Evolutionary conservation across 2,888 invertebrate genomes (phyloP), one percentile per base, ranked within the genome.

Genomic region (Ariolimax columbianus): DNA sequence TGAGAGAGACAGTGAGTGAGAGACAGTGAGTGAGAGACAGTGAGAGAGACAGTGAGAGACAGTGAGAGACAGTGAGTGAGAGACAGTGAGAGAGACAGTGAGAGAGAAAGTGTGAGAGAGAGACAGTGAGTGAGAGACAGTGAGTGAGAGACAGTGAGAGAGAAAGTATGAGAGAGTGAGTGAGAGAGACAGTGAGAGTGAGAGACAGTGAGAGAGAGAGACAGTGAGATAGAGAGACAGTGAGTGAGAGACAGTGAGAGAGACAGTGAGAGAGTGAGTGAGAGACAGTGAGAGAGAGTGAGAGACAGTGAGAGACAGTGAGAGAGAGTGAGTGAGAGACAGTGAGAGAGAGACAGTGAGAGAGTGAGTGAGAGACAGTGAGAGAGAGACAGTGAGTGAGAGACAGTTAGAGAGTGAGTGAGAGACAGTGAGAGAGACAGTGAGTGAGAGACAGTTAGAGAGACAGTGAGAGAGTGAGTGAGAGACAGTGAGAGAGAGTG

Each of bases 241-340:
- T 72, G 72, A 59, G 63, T 59, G 84, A 72, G 38, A 80, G 63
- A 77, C 43, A 36, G 82, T 70, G 77, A 66, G 70, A 82, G 70
- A 55, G 77, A 82, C 47, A 68, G 68, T 75, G 55, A 77, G 82
- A 83, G 47, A 79, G 66, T 33, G 63, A 79, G 66, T 77, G 77
- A 80, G 80, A 86, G 79, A 73, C 66, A 79, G 47, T 79, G 80
- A 83, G 80, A 66, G 75, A 79, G 73, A 63, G 79, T 77, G 73
- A 78, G 72, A 68, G 68, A 77, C 68, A 83, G 66, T 38, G 30
- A 75, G 83, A 77, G 77, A 77, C n/a, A 43, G 47, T n/a, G 38
- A 40, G 11, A 38, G 77, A 40, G 66, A 47, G 36, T 47, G 68
- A 47, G 77, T 72, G 79, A 72, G 66, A 79, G 59, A 72, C 30